Evolutionary conservation across 2,797 vertebrate genomes (phyloP), one percentile per base, ranked within the genome.

Genomic region (Sebastes hubbsi): DNA sequence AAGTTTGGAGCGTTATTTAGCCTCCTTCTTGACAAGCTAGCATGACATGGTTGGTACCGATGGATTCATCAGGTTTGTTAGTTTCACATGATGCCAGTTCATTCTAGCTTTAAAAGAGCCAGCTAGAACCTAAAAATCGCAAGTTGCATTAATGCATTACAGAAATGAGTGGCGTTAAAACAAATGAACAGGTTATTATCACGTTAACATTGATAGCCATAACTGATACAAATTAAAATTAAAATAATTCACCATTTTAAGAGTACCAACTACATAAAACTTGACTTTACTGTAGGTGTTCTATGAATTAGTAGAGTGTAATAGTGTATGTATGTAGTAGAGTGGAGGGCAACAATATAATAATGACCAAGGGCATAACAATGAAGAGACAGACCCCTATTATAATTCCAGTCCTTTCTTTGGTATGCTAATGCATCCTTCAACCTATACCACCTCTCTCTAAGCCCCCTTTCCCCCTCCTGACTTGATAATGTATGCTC

Each of bases 401-500:
- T 72, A 42, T 77, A 49, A 74, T 80, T 74, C 71, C 71, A 65
- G 56, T 81, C 22, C 69, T 76, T 52, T 78, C 34, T 67, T 52
- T 22, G 36, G 24, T 74, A 64, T 32, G n/a, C 52, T 67, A 69
- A 78, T 73, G 34, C 34, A 64, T 72, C 46, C 25, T 70, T 79
- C 60, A 81, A 71, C 62, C 73, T 66, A 66, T 3, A 72, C 38
- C 38, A 27, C 42, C 16, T 34, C 22, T 78, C 38, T 82, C 11
- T 24, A 12, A 66, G 54, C 46, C 60, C 61, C 16, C 54, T 25
- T 34, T 42, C 52, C 36, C 55, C 61, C 42, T 61, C 20, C 38
- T 69, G 4, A 54, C 61, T 36, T 38, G 24, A 81, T 84, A 77
- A 70, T 34, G 24, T 25, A 62, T 61, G 14, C 60, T 77, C 14